Evolutionary conservation across 2,113 vertebrate species (phyloP).

Genomic region (Amphilophus citrinellus): DNA sequence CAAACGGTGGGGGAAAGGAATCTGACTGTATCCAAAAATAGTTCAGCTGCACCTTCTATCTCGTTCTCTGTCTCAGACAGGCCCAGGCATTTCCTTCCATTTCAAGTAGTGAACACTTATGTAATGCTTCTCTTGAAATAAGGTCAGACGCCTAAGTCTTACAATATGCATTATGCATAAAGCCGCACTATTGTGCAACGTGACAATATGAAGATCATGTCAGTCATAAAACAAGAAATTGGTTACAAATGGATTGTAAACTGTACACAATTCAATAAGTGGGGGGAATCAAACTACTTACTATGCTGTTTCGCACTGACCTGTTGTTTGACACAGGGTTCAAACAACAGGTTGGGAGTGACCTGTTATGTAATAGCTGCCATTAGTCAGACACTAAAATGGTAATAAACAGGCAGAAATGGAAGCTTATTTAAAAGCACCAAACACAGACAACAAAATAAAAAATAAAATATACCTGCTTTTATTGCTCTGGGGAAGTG

Average conservation of each 20-base stretch:
- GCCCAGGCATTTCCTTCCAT: slow-evolving; percentile 57
- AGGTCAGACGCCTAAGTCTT: slow-evolving; percentile 23
- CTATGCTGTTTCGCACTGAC: slow-evolving; percentile 3
- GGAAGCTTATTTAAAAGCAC: neutral
- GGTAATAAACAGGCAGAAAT: slow-evolving; percentile 24
- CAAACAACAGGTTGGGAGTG: slow-evolving; percentile 7
- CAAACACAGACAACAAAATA: neutral
- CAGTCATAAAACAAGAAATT: neutral
- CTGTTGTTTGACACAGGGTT: neutral
- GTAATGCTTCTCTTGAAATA: slow-evolving; percentile 50
- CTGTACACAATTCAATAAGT: neutral
- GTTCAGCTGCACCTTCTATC: slow-evolving; percentile 46
- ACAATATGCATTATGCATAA: slow-evolving; percentile 17
- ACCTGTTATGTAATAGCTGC: slow-evolving; percentile 35
- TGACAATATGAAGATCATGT: neutral
- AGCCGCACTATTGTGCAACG: neutral
- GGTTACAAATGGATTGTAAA: neutral
- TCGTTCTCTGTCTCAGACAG: slow-evolving; percentile 40
- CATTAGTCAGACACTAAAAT: slow-evolving; percentile 32
- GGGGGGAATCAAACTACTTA: slow-evolving; percentile 43
- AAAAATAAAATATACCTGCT: neutral
- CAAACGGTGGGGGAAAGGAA: slow-evolving; percentile 44
- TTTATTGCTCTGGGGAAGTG: neutral
- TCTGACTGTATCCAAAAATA: slow-evolving; percentile 69
- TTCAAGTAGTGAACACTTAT: slow-evolving; percentile 50